Evolutionary conservation across 2,797 vertebrate genomes (phyloP).

Genomic region (Cichlasoma orientale): DNA sequence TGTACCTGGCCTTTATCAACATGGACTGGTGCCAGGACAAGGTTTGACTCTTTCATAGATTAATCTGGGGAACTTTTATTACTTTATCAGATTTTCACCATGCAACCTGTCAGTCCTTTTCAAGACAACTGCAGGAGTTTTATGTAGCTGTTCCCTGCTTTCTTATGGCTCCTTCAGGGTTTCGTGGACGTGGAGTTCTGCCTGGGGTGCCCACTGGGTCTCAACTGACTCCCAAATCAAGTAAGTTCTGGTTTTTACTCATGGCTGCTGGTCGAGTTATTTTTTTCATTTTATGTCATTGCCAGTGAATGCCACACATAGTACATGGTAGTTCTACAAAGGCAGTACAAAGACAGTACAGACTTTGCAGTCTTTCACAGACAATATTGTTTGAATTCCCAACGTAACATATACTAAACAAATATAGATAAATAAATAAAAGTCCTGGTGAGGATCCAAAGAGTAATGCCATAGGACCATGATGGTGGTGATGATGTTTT

Average conservation of each 20-base stretch:
- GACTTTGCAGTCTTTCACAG: neutral
- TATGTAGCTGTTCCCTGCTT: neutral
- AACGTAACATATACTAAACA: neutral
- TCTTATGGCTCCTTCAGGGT: constrained; percentile 65
- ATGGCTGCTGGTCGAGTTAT: neutral
- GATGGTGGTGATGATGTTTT: neutral
- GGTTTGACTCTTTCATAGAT: constrained; percentile 74
- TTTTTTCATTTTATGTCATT: neutral
- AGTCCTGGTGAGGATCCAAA: neutral
- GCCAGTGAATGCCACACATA: neutral
- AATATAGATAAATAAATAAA: neutral
- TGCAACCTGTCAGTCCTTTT: neutral
- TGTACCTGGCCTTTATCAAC: constrained; percentile 92
- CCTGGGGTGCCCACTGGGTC: constrained; percentile 92
- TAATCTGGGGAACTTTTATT: constrained; percentile 1
- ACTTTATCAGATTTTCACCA: neutral
- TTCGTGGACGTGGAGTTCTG: constrained; percentile 86
- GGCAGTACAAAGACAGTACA: neutral
- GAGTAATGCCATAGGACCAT: neutral
- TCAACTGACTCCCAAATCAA: constrained; percentile 90
- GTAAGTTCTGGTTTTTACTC: constrained; percentile 65
- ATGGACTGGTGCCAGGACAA: constrained; percentile 88
- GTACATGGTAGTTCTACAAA: neutral
- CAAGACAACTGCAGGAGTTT: neutral
- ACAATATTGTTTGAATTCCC: neutral